Evolutionary conservation across 2,797 vertebrate genomes (phyloP), one percentile per base, ranked within the genome.

Genomic region (Cossypha heuglini): DNA sequence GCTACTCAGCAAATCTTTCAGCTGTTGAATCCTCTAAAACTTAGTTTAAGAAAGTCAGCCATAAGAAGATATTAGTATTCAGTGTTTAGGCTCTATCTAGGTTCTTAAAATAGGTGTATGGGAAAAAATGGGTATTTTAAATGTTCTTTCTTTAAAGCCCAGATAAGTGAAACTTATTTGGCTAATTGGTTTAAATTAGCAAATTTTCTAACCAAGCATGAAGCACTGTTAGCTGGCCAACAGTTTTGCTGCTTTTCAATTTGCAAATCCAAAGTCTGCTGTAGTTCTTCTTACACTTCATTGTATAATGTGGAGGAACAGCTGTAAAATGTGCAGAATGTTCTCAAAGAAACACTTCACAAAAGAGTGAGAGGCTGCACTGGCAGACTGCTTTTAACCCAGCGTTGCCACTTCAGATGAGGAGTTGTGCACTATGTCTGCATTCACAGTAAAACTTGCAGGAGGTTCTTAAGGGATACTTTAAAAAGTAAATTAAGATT

Each of bases 281-380:
- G 93, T 88, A 88, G 87, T 94, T 90, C 77, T 93, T 91, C 81
- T 97, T 96, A 89, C 71, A 90, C 89, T 95, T 97, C 95, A 96
- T 95, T 96, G 94, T 97, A 89, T 94, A 94, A 85, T 94, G 94
- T 85, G 78, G 93, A 93, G 94, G 95, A 97, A 97, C 96, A 96
- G 94, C 96, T 97, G 97, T 96, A 97, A 96, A 96, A 95, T 94
- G 93, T 96, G 94, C 96, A 96, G 94, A 95, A 94, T 96, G 93
- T 96, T 97, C 94, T 96, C 94, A 96, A 96, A 97, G 93, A 95
- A 94, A 85, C 0, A 4, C 80, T 94, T 92, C 35, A 96, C 94
- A 95, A 94, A 96, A 74, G 97, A 94, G 72, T 35, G 80, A 95
- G 94, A 91, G 90, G 80, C 94, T 96, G 91, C 10, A 1, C 91